These are phyloP conservation scores for Dendrocincla fuliginosa DNA, from an alignment of 2,797 vertebrate genomes.

Conservation along the genomic window DNA sequence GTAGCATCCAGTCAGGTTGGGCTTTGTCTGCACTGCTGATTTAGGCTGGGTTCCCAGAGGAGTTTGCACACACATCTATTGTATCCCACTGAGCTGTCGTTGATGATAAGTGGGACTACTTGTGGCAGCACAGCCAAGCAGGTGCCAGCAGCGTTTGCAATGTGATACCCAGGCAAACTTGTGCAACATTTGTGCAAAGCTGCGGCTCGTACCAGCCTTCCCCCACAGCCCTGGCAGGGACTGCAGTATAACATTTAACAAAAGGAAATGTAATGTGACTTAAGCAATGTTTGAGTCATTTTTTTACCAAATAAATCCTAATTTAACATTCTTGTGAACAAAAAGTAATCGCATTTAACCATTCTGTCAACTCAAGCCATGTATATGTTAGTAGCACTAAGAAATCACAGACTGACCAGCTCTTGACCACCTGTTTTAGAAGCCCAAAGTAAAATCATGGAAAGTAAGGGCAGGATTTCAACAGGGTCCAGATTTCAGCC, in stretches of 20 bases:
- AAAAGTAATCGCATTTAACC: not conserved
- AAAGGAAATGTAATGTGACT: fast-evolving
- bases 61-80: not conserved
- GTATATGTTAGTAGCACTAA: not conserved
- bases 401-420: not conserved
- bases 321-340: not conserved
- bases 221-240: no score
- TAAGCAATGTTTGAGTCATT: not conserved
- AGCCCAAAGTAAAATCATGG: not conserved
- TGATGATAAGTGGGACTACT: not conserved
- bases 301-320: not conserved
- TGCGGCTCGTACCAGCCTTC: not conserved
- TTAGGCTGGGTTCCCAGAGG: not conserved
- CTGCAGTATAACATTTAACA: not conserved
- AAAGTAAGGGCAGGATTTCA: not conserved
- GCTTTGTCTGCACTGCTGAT: not conserved
- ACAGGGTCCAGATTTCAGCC: not conserved
- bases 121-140: slow-evolving; percentile 8
- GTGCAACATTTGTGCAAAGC: not conserved
- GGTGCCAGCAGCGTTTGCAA: slow-evolving; percentile 37
- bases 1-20: not conserved
- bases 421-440: not conserved
- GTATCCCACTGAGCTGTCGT: not conserved
- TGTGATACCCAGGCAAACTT: not conserved
- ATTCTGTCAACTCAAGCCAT: not conserved